A percentile compares a stretch with the other conserved stretches of the same genome.
Conservation (phyloP, 2,797 vertebrate genomes). For the Hephaestus fuliginosus region DNA sequence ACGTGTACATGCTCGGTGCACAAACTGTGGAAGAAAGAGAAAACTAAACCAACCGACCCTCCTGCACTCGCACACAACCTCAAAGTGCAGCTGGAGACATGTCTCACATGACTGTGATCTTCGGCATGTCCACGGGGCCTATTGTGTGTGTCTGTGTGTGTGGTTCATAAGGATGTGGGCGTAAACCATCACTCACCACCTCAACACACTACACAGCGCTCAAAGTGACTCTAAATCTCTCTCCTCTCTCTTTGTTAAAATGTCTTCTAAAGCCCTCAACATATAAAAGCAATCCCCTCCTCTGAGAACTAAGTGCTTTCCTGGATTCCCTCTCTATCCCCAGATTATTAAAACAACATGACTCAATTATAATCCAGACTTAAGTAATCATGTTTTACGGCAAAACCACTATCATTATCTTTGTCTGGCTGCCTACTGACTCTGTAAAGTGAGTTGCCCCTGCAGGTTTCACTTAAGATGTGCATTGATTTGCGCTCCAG, state of each 20-base stretch:
- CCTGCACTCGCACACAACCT: constrained; percentile 53
- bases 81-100: constrained; percentile 74
- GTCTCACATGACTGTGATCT: constrained; percentile 76
- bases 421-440: constrained; percentile 63
- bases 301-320: constrained; percentile 61
- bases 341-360: constrained; percentile 74
- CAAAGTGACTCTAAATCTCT: constrained; percentile 49
- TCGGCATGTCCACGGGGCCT: constrained; percentile 57
- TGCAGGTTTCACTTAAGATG: constrained; percentile 71
- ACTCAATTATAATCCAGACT: constrained; percentile 69
- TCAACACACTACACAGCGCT: constrained; percentile 28
- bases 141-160: constrained; percentile 42
- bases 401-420: constrained; percentile 72
- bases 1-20: background rate
- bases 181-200: constrained; percentile 68
- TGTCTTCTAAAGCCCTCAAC: constrained; percentile 29
- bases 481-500: constrained; percentile 77
- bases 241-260: constrained; percentile 43
- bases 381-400: constrained; percentile 80
- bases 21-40: constrained; percentile 34
- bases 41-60: constrained; percentile 26
- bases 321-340: constrained; percentile 53
- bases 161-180: constrained; percentile 52
- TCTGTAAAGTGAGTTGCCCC: constrained; percentile 48
- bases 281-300: constrained; percentile 25